A percentile compares a stretch with the other conserved stretches of the same genome.
Evolutionary conservation across 2,888 invertebrate genomes (phyloP).

Genomic region (Drosophila neonasuta): DNA sequence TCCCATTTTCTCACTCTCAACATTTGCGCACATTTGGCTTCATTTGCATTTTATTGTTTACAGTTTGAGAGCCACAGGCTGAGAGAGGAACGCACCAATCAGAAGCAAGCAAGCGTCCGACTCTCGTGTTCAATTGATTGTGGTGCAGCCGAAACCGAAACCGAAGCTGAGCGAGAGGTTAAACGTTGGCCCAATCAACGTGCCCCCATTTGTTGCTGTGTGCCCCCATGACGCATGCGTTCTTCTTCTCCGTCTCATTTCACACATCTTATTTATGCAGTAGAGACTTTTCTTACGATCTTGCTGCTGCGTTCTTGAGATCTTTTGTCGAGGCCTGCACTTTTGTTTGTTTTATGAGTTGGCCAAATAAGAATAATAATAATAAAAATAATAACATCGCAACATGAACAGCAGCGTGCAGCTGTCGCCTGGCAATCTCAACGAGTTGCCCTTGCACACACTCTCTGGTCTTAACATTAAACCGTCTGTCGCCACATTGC

Average conservation of each 20-base stretch:
- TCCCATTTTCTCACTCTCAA: conserved; percentile 38
- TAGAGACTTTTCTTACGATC: background rate
- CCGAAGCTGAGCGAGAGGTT: conserved; percentile 50
- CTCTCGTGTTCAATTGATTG: conserved; percentile 47
- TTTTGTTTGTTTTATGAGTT: conserved; percentile 71
- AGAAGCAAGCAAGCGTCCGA: conserved; percentile 39
- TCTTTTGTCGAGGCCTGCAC: conserved; percentile 20
- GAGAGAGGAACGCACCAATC: conserved; percentile 52
- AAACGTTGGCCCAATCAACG: conserved; percentile 74
- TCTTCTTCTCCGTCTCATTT: conserved; percentile 30
- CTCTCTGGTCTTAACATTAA: conserved; percentile 36
- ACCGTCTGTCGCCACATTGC: conserved; percentile 72
- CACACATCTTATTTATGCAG: conserved; percentile 21
- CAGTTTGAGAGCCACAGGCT: conserved; percentile 49
- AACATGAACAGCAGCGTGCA: conserved; percentile 43
- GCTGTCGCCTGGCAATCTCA: conserved; percentile 64
- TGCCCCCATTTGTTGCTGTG: conserved; percentile 69
- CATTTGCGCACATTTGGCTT: conserved; percentile 71
- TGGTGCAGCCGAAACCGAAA: conserved; percentile 28
- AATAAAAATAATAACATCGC: conserved; percentile 34
- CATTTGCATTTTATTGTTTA: conserved; percentile 54
- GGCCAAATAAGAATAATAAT: conserved; percentile 68
- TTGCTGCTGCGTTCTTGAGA: background rate
- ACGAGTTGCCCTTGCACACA: conserved; percentile 40
- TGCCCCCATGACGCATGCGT: conserved; percentile 69